Base-by-base conservation (phyloP, 2,888 invertebrate genomes). In the Trichopoda pennipes region DNA sequence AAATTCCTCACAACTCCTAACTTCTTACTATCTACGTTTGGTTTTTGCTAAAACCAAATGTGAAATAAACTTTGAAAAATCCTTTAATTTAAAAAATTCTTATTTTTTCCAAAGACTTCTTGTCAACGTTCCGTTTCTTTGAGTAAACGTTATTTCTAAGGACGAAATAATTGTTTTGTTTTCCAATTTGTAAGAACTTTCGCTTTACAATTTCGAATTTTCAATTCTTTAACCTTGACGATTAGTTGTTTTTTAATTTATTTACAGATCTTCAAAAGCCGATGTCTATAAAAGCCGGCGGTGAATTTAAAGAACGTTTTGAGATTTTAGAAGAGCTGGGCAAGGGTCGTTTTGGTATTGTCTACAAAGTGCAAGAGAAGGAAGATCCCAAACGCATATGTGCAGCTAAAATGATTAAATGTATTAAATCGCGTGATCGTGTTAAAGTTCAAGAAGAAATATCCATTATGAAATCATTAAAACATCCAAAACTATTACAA, bases 351-450 rank as follows among this genome's bases (percentile, higher is more conserved):
- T 95, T 94, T 87, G 95, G 95, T 12, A 92, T 94, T 3, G 95
- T 95, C 0, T 94, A 93, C 86, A 93, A 93, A 87, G 94, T 94
- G 87, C 92, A 93, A 53, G 95, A 96, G 85, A 94, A 94, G 87
- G 90, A 90, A 2, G 87, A 89, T 55, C 93, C 93, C 0, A 92
- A 92, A 10, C 93, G 93, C 64, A 93, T 93, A 83, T 94, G 95
- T 86, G 98, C 98, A 0, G 97, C 97, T 7, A 98, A 98, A 91
- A 93, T 96, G 85, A 93, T 97, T 16, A 94, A 94, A 86, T 95
- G 95, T 84, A 93, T 95, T 53, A 95, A 94, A 83, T 90, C 93
- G 14, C 94, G 94, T 84, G 96, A 96, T 89, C 93, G 94, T 78
- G 94, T 95, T 81, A 95, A 95, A 87, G 96, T 96, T 8, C 92